Base-by-base conservation (phyloP, 2,888 invertebrate genomes). In the Drosophila cyrtoloma region DNA sequence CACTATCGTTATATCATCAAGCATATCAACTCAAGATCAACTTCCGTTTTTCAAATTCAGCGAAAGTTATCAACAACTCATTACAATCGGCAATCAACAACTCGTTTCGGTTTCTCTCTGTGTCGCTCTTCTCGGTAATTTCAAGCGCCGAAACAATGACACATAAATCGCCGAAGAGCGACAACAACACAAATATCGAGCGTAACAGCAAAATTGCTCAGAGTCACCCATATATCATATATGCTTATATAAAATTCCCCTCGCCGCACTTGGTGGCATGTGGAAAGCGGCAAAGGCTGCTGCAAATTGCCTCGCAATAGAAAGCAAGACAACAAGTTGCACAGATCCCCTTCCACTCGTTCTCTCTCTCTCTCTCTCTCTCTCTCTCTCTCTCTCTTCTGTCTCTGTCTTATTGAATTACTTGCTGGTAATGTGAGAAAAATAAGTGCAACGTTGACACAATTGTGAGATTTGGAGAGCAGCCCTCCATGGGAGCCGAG, bases 1-100 rank as follows among this genome's bases (percentile, higher is more conserved):
- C 82, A 84, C 84, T 76, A 82, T 73, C 66, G 66, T 81, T 89
- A 79, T 79, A 83, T 89, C 76, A 84, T 79, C 71, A 76, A 68
- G 63, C 80, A 76, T 69, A 79, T 79, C 74, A 70, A 62, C 33
- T 52, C 50, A 33, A 76, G 81, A 81, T 81, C 81, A 66, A 55
- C 79, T 79, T 79, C 79, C 79, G 81, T 68, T 66, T 58, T 26
- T 37, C 5, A 53, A 50, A 51, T 22, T 1, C 60, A 75, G 89
- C 84, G 84, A 85, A 89, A 85, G 89, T 87, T 87, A 85, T 85
- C 74, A 82, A 82, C 83, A 72, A 63, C 71, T 74, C 74, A 85
- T 87, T 82, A 87, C 82, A 71, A 69, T 67, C 70, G 37, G 52
- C 75, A 67, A 60, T 71, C 74, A 67, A 56, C 75, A 57, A 55